Evolutionary conservation across 2,113 vertebrate species (phyloP).

Genomic region (Chaetodon auriga): DNA sequence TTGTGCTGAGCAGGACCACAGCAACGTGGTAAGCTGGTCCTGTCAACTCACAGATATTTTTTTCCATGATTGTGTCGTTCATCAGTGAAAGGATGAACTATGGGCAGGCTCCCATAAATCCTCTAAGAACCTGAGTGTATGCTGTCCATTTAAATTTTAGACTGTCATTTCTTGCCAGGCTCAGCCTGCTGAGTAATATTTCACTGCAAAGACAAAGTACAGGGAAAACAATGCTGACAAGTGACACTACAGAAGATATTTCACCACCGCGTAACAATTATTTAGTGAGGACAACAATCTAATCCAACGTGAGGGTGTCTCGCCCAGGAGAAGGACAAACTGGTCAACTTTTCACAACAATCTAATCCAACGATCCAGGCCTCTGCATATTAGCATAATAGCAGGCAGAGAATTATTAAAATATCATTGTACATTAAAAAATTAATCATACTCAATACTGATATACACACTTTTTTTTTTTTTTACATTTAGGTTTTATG

Average conservation of each 20-base stretch:
- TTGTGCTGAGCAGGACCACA: constrained; percentile 13
- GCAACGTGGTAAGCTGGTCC: constrained; percentile 8
- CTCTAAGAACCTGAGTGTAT: constrained; percentile 27
- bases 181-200: constrained; percentile 23
- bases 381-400: neutral
- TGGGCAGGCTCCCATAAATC: constrained; percentile 30
- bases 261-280: constrained; percentile 24
- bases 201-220: constrained; percentile 20
- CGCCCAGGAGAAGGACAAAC: neutral
- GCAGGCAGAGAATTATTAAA: neutral
- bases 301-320: neutral
- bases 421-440: too few relatives aligned
- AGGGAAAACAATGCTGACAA: constrained; percentile 50
- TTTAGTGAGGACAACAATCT: neutral
- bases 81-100: constrained; percentile 49
- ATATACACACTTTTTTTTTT: too few relatives aligned
- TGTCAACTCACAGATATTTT: constrained; percentile 19
- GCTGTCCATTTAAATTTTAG: constrained; percentile 44
- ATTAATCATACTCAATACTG: too few relatives aligned
- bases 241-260: constrained; percentile 27
- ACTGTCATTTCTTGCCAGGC: constrained; percentile 30
- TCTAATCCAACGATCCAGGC: neutral
- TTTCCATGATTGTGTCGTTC: constrained; percentile 27
- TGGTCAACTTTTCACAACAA: neutral
- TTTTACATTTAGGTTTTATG: too few relatives aligned